phyloP scores from a whole-genome alignment of 2,113 vertebrate species.

The Thinocorus orbignyianus region DNA sequence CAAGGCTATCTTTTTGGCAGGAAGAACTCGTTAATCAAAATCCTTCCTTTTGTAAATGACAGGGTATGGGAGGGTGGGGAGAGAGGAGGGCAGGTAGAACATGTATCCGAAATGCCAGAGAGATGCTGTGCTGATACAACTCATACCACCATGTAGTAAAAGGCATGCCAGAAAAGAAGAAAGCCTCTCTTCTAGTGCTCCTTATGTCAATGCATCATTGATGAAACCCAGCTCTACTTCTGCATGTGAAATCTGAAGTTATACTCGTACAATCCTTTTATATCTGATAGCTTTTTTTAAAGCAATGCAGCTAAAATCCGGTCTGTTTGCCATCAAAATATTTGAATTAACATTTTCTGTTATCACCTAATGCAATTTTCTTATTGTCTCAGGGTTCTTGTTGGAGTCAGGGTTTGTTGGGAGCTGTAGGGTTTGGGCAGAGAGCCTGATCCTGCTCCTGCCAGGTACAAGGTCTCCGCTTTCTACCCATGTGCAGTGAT shows the following conservation, averaged over 20 bases:
- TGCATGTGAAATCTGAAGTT: background rate
- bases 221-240: background rate
- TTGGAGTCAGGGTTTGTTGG: background rate
- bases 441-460: background rate
- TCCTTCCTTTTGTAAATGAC: conserved; percentile 32
- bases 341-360: background rate
- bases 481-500: background rate
- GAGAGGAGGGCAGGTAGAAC: conserved; percentile 27
- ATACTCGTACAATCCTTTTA: background rate
- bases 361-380: background rate
- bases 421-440: background rate
- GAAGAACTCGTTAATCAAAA: conserved; percentile 45
- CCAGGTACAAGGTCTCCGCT: background rate
- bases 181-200: background rate
- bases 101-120: conserved; percentile 10
- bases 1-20: conserved; percentile 28
- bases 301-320: background rate
- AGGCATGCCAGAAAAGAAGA: background rate
- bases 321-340: background rate
- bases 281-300: background rate
- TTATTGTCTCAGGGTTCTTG: background rate
- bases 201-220: background rate
- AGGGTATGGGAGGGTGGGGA: background rate
- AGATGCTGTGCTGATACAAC: background rate
- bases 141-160: background rate